Percentiles rank a stretch among this genome's conserved stretches.
phyloP scores from a whole-genome alignment of 2,113 vertebrate genomes.

The Leiothrix lutea region DNA sequence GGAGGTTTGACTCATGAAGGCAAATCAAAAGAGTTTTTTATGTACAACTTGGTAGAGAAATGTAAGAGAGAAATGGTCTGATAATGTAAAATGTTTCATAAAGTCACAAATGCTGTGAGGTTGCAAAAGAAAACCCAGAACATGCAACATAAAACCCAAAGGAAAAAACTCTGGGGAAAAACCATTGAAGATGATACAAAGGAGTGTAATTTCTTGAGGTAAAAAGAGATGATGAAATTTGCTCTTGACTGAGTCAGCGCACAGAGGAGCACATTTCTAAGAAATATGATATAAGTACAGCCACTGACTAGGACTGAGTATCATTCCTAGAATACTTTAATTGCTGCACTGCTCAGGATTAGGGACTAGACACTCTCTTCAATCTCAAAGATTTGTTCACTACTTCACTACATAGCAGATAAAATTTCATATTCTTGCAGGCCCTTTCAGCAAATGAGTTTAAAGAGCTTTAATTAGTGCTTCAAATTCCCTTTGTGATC shows the following conservation, averaged over 20 bases:
- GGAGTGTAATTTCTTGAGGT: background rate
- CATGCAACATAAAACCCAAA: background rate
- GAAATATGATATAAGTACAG: background rate
- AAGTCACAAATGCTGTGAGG: background rate
- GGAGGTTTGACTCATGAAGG: background rate
- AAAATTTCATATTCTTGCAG: background rate
- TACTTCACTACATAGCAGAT: background rate
- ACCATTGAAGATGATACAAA: background rate
- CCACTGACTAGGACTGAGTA: background rate
- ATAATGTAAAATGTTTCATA: background rate
- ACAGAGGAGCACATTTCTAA: constrained; percentile 10
- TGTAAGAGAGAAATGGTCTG: background rate
- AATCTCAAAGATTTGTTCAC: background rate
- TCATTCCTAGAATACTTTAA: background rate
- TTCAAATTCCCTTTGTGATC: background rate
- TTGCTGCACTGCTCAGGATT: background rate
- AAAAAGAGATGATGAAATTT: constrained; percentile 22
- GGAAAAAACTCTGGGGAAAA: background rate
- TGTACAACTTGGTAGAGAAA: background rate
- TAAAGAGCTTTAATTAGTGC: background rate
- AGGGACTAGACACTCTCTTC: background rate
- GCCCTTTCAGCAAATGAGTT: background rate
- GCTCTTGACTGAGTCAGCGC: background rate
- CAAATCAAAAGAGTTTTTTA: background rate
- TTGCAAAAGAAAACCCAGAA: background rate